Conservation (phyloP, 2,113 vertebrate genomes). For the Solenodon paradoxus region DNA sequence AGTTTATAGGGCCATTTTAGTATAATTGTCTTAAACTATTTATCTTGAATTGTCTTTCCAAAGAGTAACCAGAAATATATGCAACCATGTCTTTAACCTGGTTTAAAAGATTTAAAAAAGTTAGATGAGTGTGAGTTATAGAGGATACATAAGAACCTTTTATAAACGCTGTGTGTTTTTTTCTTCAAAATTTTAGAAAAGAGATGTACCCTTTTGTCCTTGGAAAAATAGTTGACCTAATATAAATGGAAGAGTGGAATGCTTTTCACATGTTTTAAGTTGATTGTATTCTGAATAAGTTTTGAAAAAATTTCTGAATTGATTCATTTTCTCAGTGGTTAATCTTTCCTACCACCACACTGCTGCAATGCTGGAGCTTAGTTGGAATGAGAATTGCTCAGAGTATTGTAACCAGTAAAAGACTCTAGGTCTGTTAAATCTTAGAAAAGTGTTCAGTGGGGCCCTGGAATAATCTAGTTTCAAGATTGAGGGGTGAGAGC, state of each 20-base stretch:
- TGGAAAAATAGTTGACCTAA: not conserved
- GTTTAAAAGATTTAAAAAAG: slow-evolving; percentile 1
- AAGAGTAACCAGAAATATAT: not conserved
- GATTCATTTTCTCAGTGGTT: not conserved
- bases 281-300: not conserved
- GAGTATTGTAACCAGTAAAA: not conserved
- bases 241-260: not conserved
- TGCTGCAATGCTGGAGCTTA: not conserved
- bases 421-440: not conserved
- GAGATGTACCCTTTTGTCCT: not conserved
- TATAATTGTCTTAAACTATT: not conserved
- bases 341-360: not conserved
- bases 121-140: not conserved
- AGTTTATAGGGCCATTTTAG: not conserved
- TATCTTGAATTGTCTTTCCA: slow-evolving; percentile 19
- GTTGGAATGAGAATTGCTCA: not conserved
- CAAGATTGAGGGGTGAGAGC: not conserved
- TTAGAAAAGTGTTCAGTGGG: not conserved
- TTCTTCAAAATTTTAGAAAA: not conserved
- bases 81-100: not conserved
- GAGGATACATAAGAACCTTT: not conserved
- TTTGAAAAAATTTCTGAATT: not conserved
- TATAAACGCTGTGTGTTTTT: not conserved
- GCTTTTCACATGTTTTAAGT: slow-evolving; percentile 16
- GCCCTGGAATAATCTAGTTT: not conserved